Conservation (phyloP, 2,888 invertebrate genomes). For the Lepas anatifera region DNA sequence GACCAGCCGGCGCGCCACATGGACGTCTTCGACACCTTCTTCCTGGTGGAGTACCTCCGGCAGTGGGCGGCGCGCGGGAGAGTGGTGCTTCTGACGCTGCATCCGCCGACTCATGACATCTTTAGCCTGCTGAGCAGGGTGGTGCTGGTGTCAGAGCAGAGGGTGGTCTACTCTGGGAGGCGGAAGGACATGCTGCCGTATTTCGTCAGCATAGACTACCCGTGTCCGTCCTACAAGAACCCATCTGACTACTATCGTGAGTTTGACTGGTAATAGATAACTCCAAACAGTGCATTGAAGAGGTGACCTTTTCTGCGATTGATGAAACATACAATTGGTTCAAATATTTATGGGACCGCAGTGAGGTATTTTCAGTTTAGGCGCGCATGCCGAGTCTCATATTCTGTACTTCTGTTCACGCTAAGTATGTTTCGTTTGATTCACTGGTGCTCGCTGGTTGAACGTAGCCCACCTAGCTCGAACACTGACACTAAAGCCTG, state of each 20-base stretch:
- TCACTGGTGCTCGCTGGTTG: no score
- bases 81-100: slow-evolving; percentile 57
- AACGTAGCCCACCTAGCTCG: no score
- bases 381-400: no score
- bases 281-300: no score
- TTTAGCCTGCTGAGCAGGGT: slow-evolving; percentile 84
- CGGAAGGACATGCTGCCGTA: slow-evolving; percentile 83
- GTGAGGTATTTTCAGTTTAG: no score
- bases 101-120: slow-evolving; percentile 90
- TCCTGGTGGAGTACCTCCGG: slow-evolving; percentile 80
- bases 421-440: no score
- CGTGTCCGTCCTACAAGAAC: slow-evolving; percentile 94
- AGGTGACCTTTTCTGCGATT: no score
- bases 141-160: slow-evolving; percentile 73
- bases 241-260: slow-evolving; percentile 82
- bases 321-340: no score
- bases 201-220: slow-evolving; percentile 80
- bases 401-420: no score
- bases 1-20: slow-evolving; percentile 79
- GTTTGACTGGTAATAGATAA: no score
- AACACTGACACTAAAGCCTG: no score
- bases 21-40: slow-evolving; percentile 93
- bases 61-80: slow-evolving; percentile 60
- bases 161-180: slow-evolving; percentile 81
- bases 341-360: no score